These are phyloP conservation scores for Ammodramus savannarum DNA, from an alignment of 2,113 vertebrate species.

Conservation along the genomic window DNA sequence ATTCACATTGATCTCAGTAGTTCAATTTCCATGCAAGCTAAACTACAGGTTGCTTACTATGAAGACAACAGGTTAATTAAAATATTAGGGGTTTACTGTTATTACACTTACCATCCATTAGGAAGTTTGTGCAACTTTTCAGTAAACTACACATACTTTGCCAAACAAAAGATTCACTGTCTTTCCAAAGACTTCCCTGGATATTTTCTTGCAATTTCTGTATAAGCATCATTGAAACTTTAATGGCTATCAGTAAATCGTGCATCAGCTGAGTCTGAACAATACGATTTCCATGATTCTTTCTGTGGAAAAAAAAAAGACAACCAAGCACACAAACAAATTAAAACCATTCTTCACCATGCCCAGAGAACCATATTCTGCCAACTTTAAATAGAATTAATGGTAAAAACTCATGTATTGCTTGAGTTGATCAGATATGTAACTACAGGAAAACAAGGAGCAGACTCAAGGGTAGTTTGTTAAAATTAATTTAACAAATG, in stretches of 20 bases:
- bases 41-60: background rate
- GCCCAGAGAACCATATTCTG: background rate
- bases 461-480: background rate
- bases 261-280: slow-evolving; percentile 89
- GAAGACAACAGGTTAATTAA: background rate
- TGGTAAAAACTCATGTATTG: background rate
- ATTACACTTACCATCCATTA: slow-evolving; percentile 81
- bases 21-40: background rate
- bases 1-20: background rate
- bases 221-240: slow-evolving; percentile 85
- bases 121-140: slow-evolving; percentile 77
- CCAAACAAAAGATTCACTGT: slow-evolving; percentile 58
- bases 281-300: slow-evolving; percentile 80
- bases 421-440: background rate
- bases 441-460: background rate
- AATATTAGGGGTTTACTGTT: background rate
- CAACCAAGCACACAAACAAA: background rate
- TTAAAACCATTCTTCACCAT: background rate
- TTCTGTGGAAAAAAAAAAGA: slow-evolving; percentile 65
- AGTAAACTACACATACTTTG: slow-evolving; percentile 82
- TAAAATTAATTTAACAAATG: background rate
- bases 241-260: slow-evolving; percentile 81
- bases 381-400: background rate
- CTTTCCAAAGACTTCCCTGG: slow-evolving; percentile 56
- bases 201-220: slow-evolving; percentile 80